Conservation (phyloP, 2,797 vertebrate genomes). For the Dicrostonyx torquatus region DNA sequence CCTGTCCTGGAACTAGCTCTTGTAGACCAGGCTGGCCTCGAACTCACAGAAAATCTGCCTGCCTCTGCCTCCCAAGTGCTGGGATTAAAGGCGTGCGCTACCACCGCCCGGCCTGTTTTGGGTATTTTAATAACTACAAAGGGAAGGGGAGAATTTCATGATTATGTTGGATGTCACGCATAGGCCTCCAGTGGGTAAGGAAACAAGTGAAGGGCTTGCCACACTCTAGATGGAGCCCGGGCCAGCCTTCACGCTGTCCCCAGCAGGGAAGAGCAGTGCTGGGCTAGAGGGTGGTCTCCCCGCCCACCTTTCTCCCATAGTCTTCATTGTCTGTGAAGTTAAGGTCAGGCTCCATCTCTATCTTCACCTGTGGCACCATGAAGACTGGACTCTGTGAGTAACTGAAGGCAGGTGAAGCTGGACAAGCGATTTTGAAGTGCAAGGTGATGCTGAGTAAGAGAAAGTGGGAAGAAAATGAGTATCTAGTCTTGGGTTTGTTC, state of each 20-base stretch:
- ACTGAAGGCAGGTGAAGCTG: slow-evolving; percentile 91
- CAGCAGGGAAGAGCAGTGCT: accelerated
- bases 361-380: slow-evolving; percentile 93
- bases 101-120: no score
- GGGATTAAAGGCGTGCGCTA: no score
- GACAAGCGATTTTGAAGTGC: slow-evolving; percentile 98
- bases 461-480: neutral
- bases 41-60: no score
- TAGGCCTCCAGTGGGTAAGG: neutral
- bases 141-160: neutral
- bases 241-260: neutral
- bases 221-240: neutral
- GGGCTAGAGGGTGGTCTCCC: slow-evolving; percentile 93
- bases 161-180: neutral
- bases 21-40: no score
- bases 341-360: slow-evolving; percentile 96
- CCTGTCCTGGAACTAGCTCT: no score
- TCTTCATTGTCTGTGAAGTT: slow-evolving; percentile 91
- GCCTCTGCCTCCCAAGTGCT: no score
- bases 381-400: slow-evolving; percentile 86
- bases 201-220: neutral
- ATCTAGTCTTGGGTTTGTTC: neutral
- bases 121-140: slow-evolving; percentile 24
- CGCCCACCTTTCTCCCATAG: slow-evolving; percentile 89
- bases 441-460: slow-evolving; percentile 92